A percentile compares a stretch with the other conserved stretches of the same genome.
Conservation (phyloP, 1,140 invertebrate genomes). For the Pseudomyrmex flavicornis region DNA sequence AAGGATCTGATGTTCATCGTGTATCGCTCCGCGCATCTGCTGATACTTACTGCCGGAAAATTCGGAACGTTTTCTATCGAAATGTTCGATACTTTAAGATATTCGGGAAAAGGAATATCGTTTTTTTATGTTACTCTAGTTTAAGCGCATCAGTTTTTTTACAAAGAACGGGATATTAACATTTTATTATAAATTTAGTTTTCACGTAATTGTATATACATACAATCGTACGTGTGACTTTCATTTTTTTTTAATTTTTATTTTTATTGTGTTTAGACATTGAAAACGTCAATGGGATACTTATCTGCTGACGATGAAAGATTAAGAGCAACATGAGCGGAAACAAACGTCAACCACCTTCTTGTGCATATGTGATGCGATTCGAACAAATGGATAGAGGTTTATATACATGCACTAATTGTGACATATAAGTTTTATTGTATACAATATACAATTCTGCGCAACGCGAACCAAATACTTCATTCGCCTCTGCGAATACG, state of each 20-base stretch:
- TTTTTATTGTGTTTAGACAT: not conserved
- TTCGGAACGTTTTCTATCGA: not conserved
- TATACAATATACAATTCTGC: not conserved
- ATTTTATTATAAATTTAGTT: too few relatives aligned
- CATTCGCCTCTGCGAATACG: not conserved
- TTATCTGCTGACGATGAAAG: conserved; percentile 31
- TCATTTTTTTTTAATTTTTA: not conserved
- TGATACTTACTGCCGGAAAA: conserved; percentile 22
- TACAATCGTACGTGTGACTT: too few relatives aligned
- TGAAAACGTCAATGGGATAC: conserved; percentile 43
- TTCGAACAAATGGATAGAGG: not conserved
- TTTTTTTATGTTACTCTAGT: too few relatives aligned
- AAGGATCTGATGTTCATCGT: conserved; percentile 33
- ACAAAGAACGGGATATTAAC: too few relatives aligned
- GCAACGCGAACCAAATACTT: not conserved
- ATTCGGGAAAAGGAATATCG: too few relatives aligned
- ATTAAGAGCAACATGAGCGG: not conserved
- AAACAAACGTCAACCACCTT: not conserved
- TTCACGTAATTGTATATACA: too few relatives aligned
- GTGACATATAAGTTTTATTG: not conserved
- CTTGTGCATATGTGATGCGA: not conserved
- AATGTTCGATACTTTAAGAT: not conserved
- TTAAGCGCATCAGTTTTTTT: too few relatives aligned
- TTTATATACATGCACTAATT: conserved; percentile 9
- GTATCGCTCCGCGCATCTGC: not conserved